phyloP scores from a whole-genome alignment of 1,140 invertebrate genomes.

The Calliphora vicina region DNA sequence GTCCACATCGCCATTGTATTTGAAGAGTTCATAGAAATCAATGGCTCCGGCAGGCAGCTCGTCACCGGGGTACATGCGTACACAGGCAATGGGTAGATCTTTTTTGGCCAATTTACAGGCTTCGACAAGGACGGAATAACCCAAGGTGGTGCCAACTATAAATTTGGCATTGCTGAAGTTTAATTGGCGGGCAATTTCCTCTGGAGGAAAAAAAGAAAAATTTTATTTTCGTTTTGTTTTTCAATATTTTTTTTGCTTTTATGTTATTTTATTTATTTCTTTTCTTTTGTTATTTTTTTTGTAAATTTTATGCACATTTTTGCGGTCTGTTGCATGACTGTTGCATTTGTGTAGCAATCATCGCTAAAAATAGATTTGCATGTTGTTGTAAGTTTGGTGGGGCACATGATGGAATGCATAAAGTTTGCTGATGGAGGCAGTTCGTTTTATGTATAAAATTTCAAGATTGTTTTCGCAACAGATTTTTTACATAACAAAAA shows the following conservation, averaged over 20 bases:
- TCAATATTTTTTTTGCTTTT: not conserved
- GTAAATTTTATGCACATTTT: not conserved
- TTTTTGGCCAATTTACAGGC: conserved; percentile 63
- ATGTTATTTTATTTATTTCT: not conserved
- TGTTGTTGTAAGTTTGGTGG: no score
- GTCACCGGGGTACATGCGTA: conserved; percentile 62
- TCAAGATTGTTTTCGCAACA: no score
- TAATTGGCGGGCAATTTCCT: conserved; percentile 79
- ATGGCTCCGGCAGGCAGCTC: conserved; percentile 65
- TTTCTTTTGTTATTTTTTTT: not conserved
- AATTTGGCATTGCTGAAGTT: conserved; percentile 71
- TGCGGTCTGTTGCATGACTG: not conserved
- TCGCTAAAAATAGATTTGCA: not conserved
- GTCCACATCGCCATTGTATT: conserved; percentile 62
- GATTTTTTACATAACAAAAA: no score
- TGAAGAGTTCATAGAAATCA: conserved; percentile 68
- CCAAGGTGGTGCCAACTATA: conserved; percentile 71
- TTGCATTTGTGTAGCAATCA: not conserved
- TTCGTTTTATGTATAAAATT: no score
- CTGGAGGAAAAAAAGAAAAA: conserved; percentile 65
- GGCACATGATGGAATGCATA: no score
- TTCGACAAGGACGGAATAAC: conserved; percentile 63
- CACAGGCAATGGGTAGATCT: conserved; percentile 68
- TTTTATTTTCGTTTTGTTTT: not conserved
- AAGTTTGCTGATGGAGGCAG: no score